These are phyloP conservation scores for Hofmannophila pseudospretella DNA, from an alignment of 2,888 invertebrate genomes.

Conservation along the genomic window DNA sequence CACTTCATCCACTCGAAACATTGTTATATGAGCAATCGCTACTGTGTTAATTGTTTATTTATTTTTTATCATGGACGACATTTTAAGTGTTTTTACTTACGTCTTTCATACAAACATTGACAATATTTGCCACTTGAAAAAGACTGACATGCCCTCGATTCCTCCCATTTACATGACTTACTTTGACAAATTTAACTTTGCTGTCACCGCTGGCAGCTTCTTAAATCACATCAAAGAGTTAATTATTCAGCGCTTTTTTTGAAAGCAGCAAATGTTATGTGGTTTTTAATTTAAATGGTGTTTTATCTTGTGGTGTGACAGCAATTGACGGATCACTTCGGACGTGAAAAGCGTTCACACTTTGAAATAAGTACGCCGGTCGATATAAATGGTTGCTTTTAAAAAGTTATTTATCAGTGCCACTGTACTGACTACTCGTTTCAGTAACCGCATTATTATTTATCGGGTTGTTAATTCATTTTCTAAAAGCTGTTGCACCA, in stretches of 20 bases:
- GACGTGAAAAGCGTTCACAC: conserved; percentile 18
- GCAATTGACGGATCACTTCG: conserved; percentile 39
- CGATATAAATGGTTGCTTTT: conserved; percentile 26
- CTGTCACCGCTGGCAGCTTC: conserved; percentile 7
- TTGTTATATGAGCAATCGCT: conserved; percentile 16
- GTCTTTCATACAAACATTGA: conserved; percentile 25
- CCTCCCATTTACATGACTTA: conserved; percentile 6
- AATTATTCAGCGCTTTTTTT: background rate
- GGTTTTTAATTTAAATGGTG: conserved; percentile 39
- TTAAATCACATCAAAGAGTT: conserved; percentile 8
- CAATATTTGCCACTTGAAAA: conserved; percentile 34
- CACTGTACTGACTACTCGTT: background rate
- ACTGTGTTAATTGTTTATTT: conserved; percentile 31
- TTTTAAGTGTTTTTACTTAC: conserved; percentile 35
- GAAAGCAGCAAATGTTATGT: conserved; percentile 13
- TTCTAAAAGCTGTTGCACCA: no score
- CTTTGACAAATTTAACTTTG: conserved; percentile 10
- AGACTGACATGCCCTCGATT: conserved; percentile 7
- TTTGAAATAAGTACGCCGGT: conserved; percentile 22
- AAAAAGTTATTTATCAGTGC: conserved; percentile 27
- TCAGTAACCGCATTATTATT: no score
- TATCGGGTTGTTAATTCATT: no score
- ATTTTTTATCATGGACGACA: conserved; percentile 25
- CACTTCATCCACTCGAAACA: conserved; percentile 15
- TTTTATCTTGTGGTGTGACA: conserved; percentile 42